phyloP scores from a whole-genome alignment of 2,797 vertebrate genomes.

The Gymnoscopelus microlampas region DNA sequence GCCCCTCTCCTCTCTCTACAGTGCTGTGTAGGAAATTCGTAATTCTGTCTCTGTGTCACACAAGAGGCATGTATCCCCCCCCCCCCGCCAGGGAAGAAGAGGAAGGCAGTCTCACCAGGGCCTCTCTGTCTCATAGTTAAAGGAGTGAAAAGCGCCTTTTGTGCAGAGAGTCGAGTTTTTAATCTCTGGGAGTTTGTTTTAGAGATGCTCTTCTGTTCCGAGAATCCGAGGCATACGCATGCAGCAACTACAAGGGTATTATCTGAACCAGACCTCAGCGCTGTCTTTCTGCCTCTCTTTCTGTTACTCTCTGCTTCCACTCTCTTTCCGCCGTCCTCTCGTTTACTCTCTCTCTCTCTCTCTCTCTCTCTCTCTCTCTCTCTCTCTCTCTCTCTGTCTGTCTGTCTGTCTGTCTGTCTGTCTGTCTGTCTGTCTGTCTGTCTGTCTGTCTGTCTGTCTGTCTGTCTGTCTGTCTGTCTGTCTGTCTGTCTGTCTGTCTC shows the following conservation, averaged over 20 bases:
- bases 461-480: neutral
- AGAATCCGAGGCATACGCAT: slow-evolving; percentile 21
- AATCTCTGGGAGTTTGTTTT: slow-evolving; percentile 59
- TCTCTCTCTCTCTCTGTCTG: neutral
- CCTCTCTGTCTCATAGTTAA: slow-evolving; percentile 29
- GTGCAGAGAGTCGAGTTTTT: slow-evolving; percentile 47
- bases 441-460: too few species aligned
- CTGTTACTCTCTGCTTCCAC: slow-evolving; percentile 23
- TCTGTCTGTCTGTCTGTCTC: neutral
- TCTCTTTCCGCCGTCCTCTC: slow-evolving; percentile 14
- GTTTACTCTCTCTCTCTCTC: too few species aligned
- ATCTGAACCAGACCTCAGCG: slow-evolving; percentile 50
- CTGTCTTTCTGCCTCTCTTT: slow-evolving; percentile 18
- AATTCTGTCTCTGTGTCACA: slow-evolving; percentile 24
- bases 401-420: too few species aligned
- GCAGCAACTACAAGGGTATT: slow-evolving; percentile 39
- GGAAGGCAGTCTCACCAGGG: slow-evolving; percentile 25
- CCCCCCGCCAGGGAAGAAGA: slow-evolving; percentile 28
- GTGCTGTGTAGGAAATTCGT: neutral
- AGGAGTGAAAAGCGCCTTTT: slow-evolving; percentile 36
- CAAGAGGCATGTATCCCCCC: slow-evolving; percentile 11
- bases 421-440: neutral
- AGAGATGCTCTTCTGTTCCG: slow-evolving; percentile 35
- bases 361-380: too few species aligned
- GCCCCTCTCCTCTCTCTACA: too few species aligned